Evolutionary conservation across 2,113 vertebrate species (phyloP), one percentile per base, ranked within the genome.

Genomic region (Plecturocebus donacophilus): DNA sequence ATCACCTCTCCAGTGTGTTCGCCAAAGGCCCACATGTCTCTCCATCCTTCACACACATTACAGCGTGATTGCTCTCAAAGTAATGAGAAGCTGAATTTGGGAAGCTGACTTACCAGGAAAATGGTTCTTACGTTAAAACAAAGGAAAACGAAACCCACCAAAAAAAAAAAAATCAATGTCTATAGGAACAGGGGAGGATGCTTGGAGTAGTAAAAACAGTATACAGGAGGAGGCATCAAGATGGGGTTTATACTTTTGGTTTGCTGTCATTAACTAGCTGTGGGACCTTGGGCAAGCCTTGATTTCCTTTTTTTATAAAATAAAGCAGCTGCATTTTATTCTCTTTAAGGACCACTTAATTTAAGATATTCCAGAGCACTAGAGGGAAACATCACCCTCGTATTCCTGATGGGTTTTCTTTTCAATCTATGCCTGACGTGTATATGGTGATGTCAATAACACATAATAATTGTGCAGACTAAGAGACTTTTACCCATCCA

Each of bases 81-180:
- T 79, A 89, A 76, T 30, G 71, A 93, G 77, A 86, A 84, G 61
- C 75, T n/a, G 49, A 61, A 92, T 96, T 80, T 76, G 58, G 81
- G 30, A 85, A 75, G 80, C 40, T 54, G 68, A 21, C 58, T 58
- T 97, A 40, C 12, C 52, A 79, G 32, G 52, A 71, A 95, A 95
- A 88, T 35, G 56, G 32, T 73, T 42, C 42, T 79, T 52, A 45
- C 38, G 45, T 32, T 92, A 79, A 96, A 95, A 83, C 9, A 93
- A 93, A 86, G 71, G 13, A 64, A 80, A 96, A 68, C 10, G 23
- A 90, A 90, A 76, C 19, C 58, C 10, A 0, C 5, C 47, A 2
- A 16, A 42, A 56, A 49, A n/a, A 38, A 56, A 52, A n/a, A 71
- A 84, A 79, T 49, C 83, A 76, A 27, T 66, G 30, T 86, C 32